phyloP scores from a whole-genome alignment of 2,113 vertebrate genomes.

The Tragulus kanchil region DNA sequence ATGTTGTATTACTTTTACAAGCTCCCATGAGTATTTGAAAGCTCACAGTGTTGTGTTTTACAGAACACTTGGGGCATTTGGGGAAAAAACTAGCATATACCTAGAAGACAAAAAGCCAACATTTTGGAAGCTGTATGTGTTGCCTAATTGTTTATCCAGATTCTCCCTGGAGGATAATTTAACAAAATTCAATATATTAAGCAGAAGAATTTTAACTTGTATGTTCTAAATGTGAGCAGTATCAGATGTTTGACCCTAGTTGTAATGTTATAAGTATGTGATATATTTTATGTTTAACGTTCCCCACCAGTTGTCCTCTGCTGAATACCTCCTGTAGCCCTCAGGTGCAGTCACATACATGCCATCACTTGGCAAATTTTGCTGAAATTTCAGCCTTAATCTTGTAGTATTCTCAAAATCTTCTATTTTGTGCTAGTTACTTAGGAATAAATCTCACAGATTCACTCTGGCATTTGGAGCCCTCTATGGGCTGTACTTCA shows the following conservation, averaged over 20 bases:
- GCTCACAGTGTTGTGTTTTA: conserved; percentile 64
- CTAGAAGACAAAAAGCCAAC: conserved; percentile 33
- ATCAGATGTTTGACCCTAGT: conserved; percentile 40
- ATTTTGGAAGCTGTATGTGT: conserved; percentile 28
- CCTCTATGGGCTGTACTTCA: not conserved
- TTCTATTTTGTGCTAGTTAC: conserved; percentile 1
- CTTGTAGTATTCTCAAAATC: not conserved
- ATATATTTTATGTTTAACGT: conserved; percentile 16
- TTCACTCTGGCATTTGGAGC: conserved; percentile 1
- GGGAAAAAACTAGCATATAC: conserved; percentile 1
- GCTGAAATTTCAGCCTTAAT: conserved; percentile 11
- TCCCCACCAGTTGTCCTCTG: not conserved
- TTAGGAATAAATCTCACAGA: not conserved
- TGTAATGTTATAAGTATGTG: not conserved
- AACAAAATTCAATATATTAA: conserved; percentile 58
- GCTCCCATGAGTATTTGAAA: conserved; percentile 70
- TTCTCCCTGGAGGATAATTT: not conserved
- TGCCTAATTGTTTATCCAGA: conserved; percentile 40
- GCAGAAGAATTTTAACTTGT: conserved; percentile 48
- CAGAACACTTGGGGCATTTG: conserved; percentile 54
- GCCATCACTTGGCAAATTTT: conserved; percentile 51
- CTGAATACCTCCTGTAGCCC: not conserved
- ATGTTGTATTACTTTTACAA: conserved; percentile 75
- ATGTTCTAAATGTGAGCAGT: conserved; percentile 21
- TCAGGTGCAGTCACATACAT: not conserved